A percentile compares a stretch with the other conserved stretches of the same genome.
Evolutionary conservation across 2,888 invertebrate genomes (phyloP).

Genomic region (Pyrocoelia pectoralis): DNA sequence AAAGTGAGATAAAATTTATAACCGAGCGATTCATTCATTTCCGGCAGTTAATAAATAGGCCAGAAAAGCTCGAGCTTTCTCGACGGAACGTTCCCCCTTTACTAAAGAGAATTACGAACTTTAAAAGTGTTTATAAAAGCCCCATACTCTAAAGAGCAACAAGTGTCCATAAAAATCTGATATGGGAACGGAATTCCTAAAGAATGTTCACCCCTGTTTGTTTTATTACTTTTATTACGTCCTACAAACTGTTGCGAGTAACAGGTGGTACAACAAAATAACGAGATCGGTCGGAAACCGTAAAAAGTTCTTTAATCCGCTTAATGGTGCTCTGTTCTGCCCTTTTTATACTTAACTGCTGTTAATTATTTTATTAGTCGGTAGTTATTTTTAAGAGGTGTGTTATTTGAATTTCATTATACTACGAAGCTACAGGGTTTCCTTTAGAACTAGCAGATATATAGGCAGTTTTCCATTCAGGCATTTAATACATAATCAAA

Average conservation of each 20-base stretch:
- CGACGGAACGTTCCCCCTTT: constrained; percentile 64
- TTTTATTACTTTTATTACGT: constrained; percentile 59
- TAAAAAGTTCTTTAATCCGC: constrained; percentile 36
- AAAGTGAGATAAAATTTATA: constrained; percentile 7
- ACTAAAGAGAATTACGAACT: constrained; percentile 63
- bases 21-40: constrained; percentile 6
- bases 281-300: constrained; percentile 35
- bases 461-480: no score
- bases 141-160: constrained; percentile 53
- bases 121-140: constrained; percentile 43
- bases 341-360: constrained; percentile 29
- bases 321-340: constrained; percentile 27
- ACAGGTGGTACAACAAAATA: constrained; percentile 53
- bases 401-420: constrained; percentile 10
- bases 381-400: constrained; percentile 10
- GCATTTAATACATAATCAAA: no score
- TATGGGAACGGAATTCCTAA: constrained; percentile 55
- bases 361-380: constrained; percentile 21
- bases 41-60: constrained; percentile 12
- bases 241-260: constrained; percentile 53
- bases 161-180: constrained; percentile 59
- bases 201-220: constrained; percentile 56
- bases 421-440: no score
- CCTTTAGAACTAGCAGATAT: no score
- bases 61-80: constrained; percentile 56